Evolutionary conservation across 2,113 vertebrate species (phyloP).

Genomic region (Muntiacus muntjak): DNA sequence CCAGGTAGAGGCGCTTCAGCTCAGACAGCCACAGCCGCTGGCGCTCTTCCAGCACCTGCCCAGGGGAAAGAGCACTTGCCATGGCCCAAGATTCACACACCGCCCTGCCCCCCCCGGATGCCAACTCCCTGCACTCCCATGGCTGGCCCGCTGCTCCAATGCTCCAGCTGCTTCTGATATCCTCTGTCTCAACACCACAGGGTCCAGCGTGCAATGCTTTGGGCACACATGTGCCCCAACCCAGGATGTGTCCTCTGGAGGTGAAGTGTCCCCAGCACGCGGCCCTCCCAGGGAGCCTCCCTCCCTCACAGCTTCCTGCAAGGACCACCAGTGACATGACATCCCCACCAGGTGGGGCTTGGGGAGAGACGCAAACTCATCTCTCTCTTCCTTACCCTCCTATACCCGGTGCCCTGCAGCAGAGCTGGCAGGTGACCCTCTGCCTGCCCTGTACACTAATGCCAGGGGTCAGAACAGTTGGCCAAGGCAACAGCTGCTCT

Average conservation of each 20-base stretch:
- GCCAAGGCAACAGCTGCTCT: neutral
- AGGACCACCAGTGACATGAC: neutral
- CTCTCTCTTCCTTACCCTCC: neutral
- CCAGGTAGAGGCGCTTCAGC: constrained; percentile 92
- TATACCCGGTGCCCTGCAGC: neutral
- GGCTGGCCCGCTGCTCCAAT: neutral
- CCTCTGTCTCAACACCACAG: neutral
- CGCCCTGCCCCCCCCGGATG: neutral
- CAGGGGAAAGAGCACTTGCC: neutral
- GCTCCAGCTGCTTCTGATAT: neutral
- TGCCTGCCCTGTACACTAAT: neutral
- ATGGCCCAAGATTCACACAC: neutral
- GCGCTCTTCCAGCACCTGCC: constrained; percentile 93
- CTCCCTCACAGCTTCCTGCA: neutral
- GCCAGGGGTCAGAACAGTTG: neutral
- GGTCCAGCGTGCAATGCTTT: neutral
- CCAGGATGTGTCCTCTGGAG: neutral
- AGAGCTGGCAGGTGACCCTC: neutral
- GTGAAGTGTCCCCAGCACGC: neutral
- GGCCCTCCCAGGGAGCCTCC: neutral
- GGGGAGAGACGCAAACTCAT: neutral
- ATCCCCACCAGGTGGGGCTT: accelerated
- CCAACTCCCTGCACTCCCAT: neutral
- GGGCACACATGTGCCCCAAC: neutral
- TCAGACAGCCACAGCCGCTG: constrained; percentile 96